Evolutionary conservation across 2,797 vertebrate genomes (phyloP), one percentile per base, ranked within the genome.

Genomic region (Poeciliopsis presidionis): DNA sequence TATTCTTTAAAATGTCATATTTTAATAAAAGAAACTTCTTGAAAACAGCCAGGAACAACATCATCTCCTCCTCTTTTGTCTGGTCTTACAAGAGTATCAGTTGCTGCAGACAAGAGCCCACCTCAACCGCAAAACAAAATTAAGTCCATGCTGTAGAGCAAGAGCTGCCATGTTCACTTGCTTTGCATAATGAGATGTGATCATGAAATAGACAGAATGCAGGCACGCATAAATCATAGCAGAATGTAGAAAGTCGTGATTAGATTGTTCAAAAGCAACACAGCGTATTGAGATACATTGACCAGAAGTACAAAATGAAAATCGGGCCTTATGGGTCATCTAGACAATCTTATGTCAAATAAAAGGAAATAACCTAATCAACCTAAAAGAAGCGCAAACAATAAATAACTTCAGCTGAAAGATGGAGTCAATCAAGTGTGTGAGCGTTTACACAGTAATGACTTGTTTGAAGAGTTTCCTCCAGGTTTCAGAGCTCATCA

Each of bases 141-240:
- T 51, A 67, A 69, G 59, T 75, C 53, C 76, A 76, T 65, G 41
- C 70, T 84, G 74, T 69, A 76, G 72, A 84, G 77, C 74, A 63
- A 78, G 76, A 78, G 67, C 87, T 86, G 89, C 83, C 86, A 83
- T 87, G 86, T 90, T 89, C 72, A 59, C 82, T 83, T 85, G 79
- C 85, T 91, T 86, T 89, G 87, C 87, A 86, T 91, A 91, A 93
- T 91, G 74, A 88, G 88, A 86, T 90, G 45, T 83, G 90, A 91
- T 91, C 86, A 87, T 79, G 88, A 80, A 90, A 87, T 89, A 86
- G 88, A 87, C 89, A 84, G 79, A 83, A 91, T 77, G 84, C 90
- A 85, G 82, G 73, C 80, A 0, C 67, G 88, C 87, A 90, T 89
- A 86, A 93, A 93, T 93, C 80, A 73, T 25, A 57, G 75, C 79